phyloP scores from a whole-genome alignment of 2,888 invertebrate genomes.

The Kuschelorhynchus macadamiae region DNA sequence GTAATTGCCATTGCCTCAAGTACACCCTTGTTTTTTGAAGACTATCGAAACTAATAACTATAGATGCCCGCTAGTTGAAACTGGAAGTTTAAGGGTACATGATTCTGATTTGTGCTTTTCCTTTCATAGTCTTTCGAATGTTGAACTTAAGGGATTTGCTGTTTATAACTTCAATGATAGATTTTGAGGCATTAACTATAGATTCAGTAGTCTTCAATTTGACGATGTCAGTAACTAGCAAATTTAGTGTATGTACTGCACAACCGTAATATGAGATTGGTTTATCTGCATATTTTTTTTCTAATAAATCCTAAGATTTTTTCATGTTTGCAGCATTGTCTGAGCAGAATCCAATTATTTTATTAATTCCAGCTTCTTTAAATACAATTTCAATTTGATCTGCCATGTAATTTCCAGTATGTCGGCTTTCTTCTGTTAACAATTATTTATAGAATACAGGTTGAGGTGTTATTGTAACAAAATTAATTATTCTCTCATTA shows the following conservation, averaged over 20 bases:
- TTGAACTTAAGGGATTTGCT: constrained; percentile 3
- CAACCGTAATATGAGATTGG: constrained; percentile 6
- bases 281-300: background rate
- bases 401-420: constrained; percentile 5
- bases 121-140: background rate
- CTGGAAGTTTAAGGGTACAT: background rate
- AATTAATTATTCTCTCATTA: constrained; percentile 7
- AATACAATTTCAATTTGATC: constrained; percentile 5
- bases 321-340: constrained; percentile 1
- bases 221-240: constrained; percentile 4
- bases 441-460: constrained; percentile 9
- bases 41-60: background rate
- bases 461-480: background rate
- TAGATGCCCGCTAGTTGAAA: background rate
- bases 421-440: constrained; percentile 6
- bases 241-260: constrained; percentile 3
- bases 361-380: constrained; percentile 5
- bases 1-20: background rate
- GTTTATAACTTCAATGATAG: background rate
- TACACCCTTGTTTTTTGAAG: constrained; percentile 2
- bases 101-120: background rate
- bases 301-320: background rate
- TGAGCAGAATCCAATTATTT: constrained; percentile 8
- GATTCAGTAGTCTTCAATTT: constrained; percentile 9
- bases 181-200: constrained; percentile 4